Conservation (phyloP, 2,888 invertebrate genomes). For the Macrosiphum euphorbiae region DNA sequence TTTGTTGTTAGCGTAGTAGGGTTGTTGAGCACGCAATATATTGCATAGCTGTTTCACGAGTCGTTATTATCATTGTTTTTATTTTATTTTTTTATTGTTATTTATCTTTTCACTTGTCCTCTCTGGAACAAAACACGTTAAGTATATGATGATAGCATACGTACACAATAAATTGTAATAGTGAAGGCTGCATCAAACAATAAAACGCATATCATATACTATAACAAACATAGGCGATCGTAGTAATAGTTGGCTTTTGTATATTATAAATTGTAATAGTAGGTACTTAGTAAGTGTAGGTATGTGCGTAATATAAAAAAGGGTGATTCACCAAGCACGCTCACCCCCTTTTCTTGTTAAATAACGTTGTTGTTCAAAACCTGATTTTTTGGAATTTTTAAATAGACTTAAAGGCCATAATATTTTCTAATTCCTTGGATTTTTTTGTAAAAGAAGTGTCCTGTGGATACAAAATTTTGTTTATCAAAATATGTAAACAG, state of each 20-base stretch:
- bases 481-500: background rate
- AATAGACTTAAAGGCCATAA: background rate
- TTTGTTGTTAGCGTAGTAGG: conserved; percentile 48
- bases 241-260: conserved; percentile 32
- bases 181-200: background rate
- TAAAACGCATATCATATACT: conserved; percentile 24
- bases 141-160: background rate
- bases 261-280: background rate
- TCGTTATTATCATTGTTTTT: conserved; percentile 27
- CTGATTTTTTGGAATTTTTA: background rate
- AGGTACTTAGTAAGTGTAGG: conserved; percentile 16
- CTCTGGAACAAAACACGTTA: background rate
- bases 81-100: conserved; percentile 8
- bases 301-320: background rate
- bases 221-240: conserved; percentile 24
- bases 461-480: background rate
- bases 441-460: background rate
- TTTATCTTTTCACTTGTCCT: conserved; percentile 27
- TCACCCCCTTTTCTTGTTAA: background rate
- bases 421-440: background rate
- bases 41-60: conserved; percentile 17
- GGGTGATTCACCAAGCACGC: background rate
- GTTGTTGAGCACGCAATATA: conserved; percentile 37
- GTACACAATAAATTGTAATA: background rate
- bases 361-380: background rate